Percentiles rank a stretch among this genome's conserved stretches.
phyloP scores from a whole-genome alignment of 2,888 invertebrate genomes.

The Zeuzera pyrina region DNA sequence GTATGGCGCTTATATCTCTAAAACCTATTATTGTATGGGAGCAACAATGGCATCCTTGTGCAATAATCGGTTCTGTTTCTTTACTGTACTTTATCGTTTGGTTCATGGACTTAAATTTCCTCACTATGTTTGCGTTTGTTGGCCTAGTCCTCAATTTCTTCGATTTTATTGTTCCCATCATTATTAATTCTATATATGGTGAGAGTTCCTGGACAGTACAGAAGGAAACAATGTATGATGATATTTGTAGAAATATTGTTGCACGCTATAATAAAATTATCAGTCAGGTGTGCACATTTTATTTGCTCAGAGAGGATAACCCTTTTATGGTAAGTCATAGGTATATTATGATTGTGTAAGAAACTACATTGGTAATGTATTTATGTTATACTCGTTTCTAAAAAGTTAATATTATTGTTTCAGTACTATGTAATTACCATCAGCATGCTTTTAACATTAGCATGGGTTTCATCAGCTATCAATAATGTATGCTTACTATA shows the following conservation, averaged over 20 bases:
- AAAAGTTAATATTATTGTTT: constrained; percentile 34
- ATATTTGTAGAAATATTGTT: constrained; percentile 75
- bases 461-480: constrained; percentile 87
- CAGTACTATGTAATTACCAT: constrained; percentile 84
- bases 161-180: constrained; percentile 85
- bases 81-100: constrained; percentile 79
- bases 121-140: constrained; percentile 80
- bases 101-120: constrained; percentile 85
- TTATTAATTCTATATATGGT: constrained; percentile 79
- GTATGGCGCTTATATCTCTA: constrained; percentile 79
- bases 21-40: constrained; percentile 87
- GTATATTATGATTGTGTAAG: too few species aligned
- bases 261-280: constrained; percentile 40
- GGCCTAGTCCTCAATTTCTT: constrained; percentile 80
- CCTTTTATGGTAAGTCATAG: constrained; percentile 53
- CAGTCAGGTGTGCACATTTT: constrained; percentile 49
- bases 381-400: constrained; percentile 7
- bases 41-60: constrained; percentile 86
- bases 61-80: constrained; percentile 76
- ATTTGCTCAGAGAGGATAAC: constrained; percentile 65
- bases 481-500: constrained; percentile 89
- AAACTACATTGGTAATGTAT: constrained; percentile 5
- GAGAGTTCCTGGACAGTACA: constrained; percentile 83
- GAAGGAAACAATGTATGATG: constrained; percentile 85
- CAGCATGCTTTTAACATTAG: constrained; percentile 74